Conservation (phyloP, 2,113 vertebrate species). For the Carassius carassius region DNA sequence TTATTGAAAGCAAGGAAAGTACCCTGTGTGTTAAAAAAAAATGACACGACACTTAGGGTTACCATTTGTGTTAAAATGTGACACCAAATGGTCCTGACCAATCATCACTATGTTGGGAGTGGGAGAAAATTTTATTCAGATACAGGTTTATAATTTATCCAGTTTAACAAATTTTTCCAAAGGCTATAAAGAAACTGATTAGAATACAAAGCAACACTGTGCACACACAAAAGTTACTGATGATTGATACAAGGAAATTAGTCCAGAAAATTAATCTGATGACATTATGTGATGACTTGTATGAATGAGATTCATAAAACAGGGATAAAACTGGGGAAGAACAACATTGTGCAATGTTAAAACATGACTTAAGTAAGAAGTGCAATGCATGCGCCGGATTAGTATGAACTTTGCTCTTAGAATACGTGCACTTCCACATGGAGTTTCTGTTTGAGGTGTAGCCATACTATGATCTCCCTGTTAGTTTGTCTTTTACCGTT, state of each 20-base stretch:
- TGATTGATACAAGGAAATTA: not conserved
- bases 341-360: constrained; percentile 7
- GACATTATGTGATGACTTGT: not conserved
- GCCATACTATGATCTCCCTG: constrained; percentile 26
- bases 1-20: no score
- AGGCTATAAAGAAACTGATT: not conserved
- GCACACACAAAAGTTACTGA: not conserved
- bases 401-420: not conserved
- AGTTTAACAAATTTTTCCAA: no score
- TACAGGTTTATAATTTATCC: not conserved
- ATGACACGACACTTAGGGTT: no score
- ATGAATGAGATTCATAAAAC: not conserved
- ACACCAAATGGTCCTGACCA: no score
- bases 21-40: no score
- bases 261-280: not conserved
- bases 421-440: constrained; percentile 29
- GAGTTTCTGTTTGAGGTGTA: constrained; percentile 28
- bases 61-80: no score
- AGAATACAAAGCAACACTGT: not conserved
- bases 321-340: not conserved
- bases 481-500: constrained; percentile 37
- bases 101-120: no score
- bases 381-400: not conserved
- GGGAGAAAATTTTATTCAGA: not conserved
- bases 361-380: not conserved